phyloP scores from a whole-genome alignment of 35 echinoderm and acorn worm genomes.

The Apostichopus japonicus region DNA sequence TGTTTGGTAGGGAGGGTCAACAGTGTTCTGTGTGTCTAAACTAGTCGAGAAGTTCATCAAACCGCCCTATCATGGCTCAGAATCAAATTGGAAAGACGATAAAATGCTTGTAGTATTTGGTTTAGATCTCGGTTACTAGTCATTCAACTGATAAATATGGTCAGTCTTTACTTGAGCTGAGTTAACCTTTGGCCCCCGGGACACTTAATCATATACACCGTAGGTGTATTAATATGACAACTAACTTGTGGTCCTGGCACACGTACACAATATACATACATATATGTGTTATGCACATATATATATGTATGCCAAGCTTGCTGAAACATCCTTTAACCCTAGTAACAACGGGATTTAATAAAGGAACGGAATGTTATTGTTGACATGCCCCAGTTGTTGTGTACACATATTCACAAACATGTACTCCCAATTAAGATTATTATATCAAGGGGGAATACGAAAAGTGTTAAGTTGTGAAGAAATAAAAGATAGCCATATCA shows the following conservation, averaged over 20 bases:
- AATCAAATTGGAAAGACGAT: neutral
- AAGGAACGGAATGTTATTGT: neutral
- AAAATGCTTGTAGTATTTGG: slow-evolving; percentile 16
- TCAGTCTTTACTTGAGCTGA: neutral
- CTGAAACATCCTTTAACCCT: too few species aligned
- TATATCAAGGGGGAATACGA: neutral
- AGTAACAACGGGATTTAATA: neutral
- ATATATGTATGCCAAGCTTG: too few species aligned
- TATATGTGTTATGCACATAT: too few species aligned
- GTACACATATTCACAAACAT: neutral
- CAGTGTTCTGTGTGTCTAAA: slow-evolving; percentile 11
- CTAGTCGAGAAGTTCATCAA: neutral
- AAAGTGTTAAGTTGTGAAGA: neutral
- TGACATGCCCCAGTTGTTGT: neutral
- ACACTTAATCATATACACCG: too few species aligned
- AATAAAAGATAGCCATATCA: neutral
- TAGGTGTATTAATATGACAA: too few species aligned
- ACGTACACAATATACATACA: too few species aligned
- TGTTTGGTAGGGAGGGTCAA: slow-evolving; percentile 21
- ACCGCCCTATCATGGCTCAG: neutral
- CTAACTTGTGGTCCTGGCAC: too few species aligned
- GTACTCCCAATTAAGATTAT: neutral
- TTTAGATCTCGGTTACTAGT: slow-evolving; percentile 1
- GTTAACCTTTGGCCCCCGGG: neutral
- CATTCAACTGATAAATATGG: neutral